Base-by-base conservation (phyloP, 1,140 invertebrate species). In the Drosophila sulfurigaster region DNA sequence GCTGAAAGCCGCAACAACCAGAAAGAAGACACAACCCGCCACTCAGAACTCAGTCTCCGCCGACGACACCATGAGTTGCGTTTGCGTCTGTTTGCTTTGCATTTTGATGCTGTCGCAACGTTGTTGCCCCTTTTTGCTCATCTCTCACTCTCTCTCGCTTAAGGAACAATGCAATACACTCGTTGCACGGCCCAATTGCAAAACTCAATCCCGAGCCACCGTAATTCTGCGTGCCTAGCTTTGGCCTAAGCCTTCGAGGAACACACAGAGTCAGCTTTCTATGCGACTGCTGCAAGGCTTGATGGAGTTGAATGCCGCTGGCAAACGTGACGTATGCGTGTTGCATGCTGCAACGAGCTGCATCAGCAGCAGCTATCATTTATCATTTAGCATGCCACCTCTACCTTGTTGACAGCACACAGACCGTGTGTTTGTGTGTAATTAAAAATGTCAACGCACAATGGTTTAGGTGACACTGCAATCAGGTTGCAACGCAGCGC, bases 381-480 rank as follows among this genome's bases (percentile, higher is more conserved):
- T 81, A 88, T 88, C 83, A 88, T 87, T 87, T 80, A 82, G 62
- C 71, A 83, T n/a, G 46, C 65, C 58, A 16, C 41, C 38, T 25
- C 20, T 30, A 49, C 32, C 38, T 45, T 46, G 41, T 20, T 63
- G 72, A 46, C 49, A 75, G 41, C 67, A 57, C 59, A 60, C 28
- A 56, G 65, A 59, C 28, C 35, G 46, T 58, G 49, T 71, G 79
- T 71, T 62, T 68, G 81, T 69, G 62, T 80, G 80, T 89, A 89
- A 87, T 87, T 87, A 87, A 89, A 87, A 87, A 87, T 86, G 79
- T 87, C 82, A 87, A 86, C 71, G 82, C 82, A 87, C 82, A 87
- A 73, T 70, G 74, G 73, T 68, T 80, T 80, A 71, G 76, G 78
- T 82, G 83, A 76, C 72, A 75, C 60, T 87, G 83, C 85, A 87